These are phyloP conservation scores for Phaonia tiefii DNA, from an alignment of 2,888 invertebrate species.

Conservation along the genomic window DNA sequence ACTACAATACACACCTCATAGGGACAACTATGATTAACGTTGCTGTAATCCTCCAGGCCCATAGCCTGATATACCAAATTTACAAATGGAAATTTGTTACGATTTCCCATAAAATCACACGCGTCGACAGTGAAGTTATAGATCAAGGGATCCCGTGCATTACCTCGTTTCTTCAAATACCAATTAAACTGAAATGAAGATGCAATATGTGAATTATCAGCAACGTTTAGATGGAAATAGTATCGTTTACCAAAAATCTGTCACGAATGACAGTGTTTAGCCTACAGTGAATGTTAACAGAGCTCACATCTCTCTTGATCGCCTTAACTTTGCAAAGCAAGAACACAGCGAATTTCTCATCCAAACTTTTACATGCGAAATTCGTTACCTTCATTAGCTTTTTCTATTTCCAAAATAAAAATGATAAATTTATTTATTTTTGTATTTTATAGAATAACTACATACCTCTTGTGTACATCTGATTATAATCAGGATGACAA, in stretches of 20 bases:
- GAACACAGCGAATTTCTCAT: neutral
- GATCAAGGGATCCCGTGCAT: neutral
- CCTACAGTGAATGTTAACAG: neutral
- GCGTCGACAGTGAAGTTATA: conserved; percentile 14
- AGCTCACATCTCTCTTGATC: conserved; percentile 32
- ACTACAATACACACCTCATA: conserved; percentile 26
- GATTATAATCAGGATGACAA: too few relatives aligned
- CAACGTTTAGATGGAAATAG: neutral
- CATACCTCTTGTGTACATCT: too few relatives aligned
- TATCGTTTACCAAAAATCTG: neutral
- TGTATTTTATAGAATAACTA: too few relatives aligned
- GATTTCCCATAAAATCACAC: conserved; percentile 20
- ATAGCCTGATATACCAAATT: conserved; percentile 10
- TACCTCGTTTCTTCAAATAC: neutral
- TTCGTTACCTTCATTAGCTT: conserved; percentile 17
- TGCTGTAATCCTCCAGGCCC: conserved; percentile 29
- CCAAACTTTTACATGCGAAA: conserved; percentile 11
- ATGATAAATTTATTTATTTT: too few relatives aligned
- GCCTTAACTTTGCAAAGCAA: conserved; percentile 6
- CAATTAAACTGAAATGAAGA: conserved; percentile 10
- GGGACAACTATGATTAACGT: conserved; percentile 34
- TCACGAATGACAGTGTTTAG: neutral
- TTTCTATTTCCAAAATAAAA: conserved; percentile 11
- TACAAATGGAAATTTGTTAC: neutral
- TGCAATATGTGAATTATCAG: neutral